Percentiles rank a stretch among this genome's conserved stretches.
Evolutionary conservation across 1,140 invertebrate genomes (phyloP).

Genomic region (Tetramorium simillimum): DNA sequence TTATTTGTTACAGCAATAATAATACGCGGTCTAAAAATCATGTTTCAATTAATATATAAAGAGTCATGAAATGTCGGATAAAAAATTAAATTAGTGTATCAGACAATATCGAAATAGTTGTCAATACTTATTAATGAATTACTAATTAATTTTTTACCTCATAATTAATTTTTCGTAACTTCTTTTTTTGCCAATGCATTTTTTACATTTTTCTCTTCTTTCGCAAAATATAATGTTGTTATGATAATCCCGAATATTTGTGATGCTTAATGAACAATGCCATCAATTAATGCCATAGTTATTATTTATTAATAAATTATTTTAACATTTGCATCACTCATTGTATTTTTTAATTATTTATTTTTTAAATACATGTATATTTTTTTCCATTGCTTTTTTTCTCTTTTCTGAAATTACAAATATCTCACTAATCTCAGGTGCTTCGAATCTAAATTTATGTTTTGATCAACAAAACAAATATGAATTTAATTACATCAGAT

Average conservation of each 20-base stretch:
- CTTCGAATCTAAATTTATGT: background rate
- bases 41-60: background rate
- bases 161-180: background rate
- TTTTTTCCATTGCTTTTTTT: background rate
- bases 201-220: background rate
- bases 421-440: background rate
- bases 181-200: background rate
- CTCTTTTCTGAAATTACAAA: too few species aligned
- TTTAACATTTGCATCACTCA: background rate
- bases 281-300: background rate
- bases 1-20: background rate
- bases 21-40: background rate
- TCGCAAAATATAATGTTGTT: background rate
- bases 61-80: background rate
- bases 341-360: background rate
- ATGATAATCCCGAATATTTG: background rate
- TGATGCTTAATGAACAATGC: background rate
- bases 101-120: background rate
- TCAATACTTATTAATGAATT: background rate
- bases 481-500: background rate
- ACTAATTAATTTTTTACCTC: background rate
- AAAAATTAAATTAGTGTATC: background rate
- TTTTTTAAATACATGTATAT: background rate
- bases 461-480: background rate
- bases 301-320: slow-evolving; percentile 28